Conservation (phyloP, 2,888 invertebrate species). For the Lepas anatifera region DNA sequence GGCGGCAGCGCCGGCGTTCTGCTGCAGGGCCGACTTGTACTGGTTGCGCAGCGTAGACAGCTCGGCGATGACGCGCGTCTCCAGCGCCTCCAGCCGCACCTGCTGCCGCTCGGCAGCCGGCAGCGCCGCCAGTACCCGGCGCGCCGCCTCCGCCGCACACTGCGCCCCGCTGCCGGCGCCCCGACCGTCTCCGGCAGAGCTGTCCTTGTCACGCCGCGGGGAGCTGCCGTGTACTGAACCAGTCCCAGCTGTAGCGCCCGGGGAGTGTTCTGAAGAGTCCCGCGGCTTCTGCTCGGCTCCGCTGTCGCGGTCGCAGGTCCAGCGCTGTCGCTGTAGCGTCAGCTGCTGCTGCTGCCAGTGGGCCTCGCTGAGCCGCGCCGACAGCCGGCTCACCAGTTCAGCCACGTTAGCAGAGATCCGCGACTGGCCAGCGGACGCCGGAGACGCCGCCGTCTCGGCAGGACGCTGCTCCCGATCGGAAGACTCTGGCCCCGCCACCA, state of each 20-base stretch:
- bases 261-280: neutral
- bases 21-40: neutral
- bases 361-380: neutral
- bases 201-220: no score
- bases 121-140: neutral
- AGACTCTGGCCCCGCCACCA: neutral
- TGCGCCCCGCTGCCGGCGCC: neutral
- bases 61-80: neutral
- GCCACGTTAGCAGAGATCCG: neutral
- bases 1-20: neutral
- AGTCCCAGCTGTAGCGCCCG: no score
- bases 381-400: neutral
- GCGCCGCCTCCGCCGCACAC: neutral
- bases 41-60: neutral
- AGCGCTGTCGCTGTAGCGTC: neutral
- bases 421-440: neutral
- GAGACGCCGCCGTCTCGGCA: neutral
- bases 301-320: neutral
- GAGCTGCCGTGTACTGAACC: no score
- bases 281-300: neutral
- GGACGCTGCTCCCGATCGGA: neutral
- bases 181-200: no score
- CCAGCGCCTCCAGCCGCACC: neutral
- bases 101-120: neutral
- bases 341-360: neutral